Base-by-base conservation (phyloP, 2,888 invertebrate genomes). In the Ptilodon capucinus region DNA sequence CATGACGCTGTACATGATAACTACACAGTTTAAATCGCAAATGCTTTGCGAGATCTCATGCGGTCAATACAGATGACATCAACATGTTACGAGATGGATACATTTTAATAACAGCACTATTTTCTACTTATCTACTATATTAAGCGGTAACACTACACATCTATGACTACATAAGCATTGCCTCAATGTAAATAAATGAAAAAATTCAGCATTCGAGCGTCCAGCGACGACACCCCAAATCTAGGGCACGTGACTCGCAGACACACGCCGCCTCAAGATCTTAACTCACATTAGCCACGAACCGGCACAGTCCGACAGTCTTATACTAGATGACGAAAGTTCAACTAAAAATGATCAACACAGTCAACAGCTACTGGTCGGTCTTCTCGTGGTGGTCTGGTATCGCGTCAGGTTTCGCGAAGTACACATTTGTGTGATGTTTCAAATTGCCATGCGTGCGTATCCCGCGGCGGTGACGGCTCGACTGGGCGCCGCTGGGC, bases 251-350 rank as follows among this genome's bases (percentile, higher is more conserved):
- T 87, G 87, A 79, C 72, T 74, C 60, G 78, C 78, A 76, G 74
- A 66, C 81, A 75, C 81, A 74, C 76, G 80, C 76, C 71, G 73
- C 72, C 68, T 74, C 71, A 63, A 70, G 68, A 78, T 79, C 69
- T 81, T 57, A 82, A 90, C 89, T 89, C 87, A 90, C 89, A 88
- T 90, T 79, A 79, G 82, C 81, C 86, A 82, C 85, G 72, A 81
- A 83, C 82, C 65, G 80, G 80, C 66, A 80, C 79, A 85, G 76
- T 87, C 84, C 86, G 60, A 77, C 68, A 72, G 76, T 81, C 71
- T 78, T 78, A 74, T 78, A 50, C 76, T 74, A 74, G 65, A 45
- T 46, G 68, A 48, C 58, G 51, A 65, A 67, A 71, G 58, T 49
- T 57, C 13, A 60, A 57, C 48, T 58, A 53, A 51, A 61, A 52